These are phyloP conservation scores for Hirtodrosophila duncani DNA, from an alignment of 2,888 invertebrate species.

Conservation along the genomic window DNA sequence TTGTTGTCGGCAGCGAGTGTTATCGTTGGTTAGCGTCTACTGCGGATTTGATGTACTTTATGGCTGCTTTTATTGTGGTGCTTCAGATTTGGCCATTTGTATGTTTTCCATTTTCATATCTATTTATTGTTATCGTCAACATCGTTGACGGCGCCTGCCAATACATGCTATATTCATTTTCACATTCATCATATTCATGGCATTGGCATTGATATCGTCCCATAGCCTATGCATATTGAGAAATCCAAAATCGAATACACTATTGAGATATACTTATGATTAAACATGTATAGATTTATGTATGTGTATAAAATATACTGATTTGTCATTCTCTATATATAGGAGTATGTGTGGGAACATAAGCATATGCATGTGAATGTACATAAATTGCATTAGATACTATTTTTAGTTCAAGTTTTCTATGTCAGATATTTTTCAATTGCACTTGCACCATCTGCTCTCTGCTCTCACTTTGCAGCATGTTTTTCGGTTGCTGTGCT, in stretches of 20 bases:
- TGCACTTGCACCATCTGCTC: conserved; percentile 1
- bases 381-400: too few relatives aligned
- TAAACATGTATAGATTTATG: background rate
- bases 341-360: too few relatives aligned
- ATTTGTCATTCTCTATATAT: too few relatives aligned
- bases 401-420: too few relatives aligned
- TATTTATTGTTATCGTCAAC: conserved; percentile 50
- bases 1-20: conserved; percentile 30
- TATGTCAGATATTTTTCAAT: conserved; percentile 5
- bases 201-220: conserved; percentile 2
- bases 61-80: conserved; percentile 52
- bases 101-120: conserved; percentile 58
- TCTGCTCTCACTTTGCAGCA: conserved; percentile 1
- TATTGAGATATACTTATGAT: background rate
- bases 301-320: too few relatives aligned
- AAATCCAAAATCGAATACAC: background rate
- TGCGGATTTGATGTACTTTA: conserved; percentile 57
- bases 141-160: conserved; percentile 29
- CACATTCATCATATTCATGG: conserved; percentile 15
- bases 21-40: conserved; percentile 42
- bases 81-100: conserved; percentile 55
- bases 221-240: too few relatives aligned
- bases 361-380: too few relatives aligned
- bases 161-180: conserved; percentile 7
- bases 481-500: background rate